Percentiles rank a stretch among this genome's conserved stretches.
phyloP scores from a whole-genome alignment of 2,888 invertebrate species.

The Temnothorax unifasciatus region DNA sequence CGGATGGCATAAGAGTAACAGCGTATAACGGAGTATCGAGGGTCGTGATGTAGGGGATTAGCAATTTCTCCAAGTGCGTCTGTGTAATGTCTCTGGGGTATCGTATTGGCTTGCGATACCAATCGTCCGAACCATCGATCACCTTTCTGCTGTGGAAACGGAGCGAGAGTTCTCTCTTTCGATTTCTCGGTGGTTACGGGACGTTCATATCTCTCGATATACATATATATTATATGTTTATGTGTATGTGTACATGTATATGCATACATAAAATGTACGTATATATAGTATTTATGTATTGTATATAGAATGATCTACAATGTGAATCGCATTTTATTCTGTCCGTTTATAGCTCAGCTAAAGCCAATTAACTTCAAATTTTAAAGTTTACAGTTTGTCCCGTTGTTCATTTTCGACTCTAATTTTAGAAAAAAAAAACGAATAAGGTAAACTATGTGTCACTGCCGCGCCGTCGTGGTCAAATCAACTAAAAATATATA shows the following conservation, averaged over 20 bases:
- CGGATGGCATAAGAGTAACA: constrained; percentile 63
- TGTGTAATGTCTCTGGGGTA: constrained; percentile 74
- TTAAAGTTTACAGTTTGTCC: not conserved
- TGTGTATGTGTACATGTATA: not conserved
- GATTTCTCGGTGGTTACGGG: constrained; percentile 59
- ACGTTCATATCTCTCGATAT: constrained; percentile 39
- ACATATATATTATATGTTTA: not conserved
- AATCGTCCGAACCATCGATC: constrained; percentile 77
- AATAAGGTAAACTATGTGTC: not conserved
- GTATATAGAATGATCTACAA: not conserved
- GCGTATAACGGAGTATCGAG: constrained; percentile 54
- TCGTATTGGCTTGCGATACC: constrained; percentile 73
- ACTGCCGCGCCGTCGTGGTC: not conserved
- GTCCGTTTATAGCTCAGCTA: not conserved
- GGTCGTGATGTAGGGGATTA: constrained; percentile 70
- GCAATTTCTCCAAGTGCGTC: constrained; percentile 77
- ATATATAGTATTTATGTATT: not conserved
- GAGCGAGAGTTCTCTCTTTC: constrained; percentile 63
- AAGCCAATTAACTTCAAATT: not conserved
- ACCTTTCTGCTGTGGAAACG: constrained; percentile 55
- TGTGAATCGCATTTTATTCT: constrained; percentile 2
- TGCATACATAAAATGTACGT: not conserved
- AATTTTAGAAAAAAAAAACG: not conserved
- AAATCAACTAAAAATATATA: not conserved
- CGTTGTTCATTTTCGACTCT: not conserved